Evolutionary conservation across 2,888 invertebrate species (phyloP).

Genomic region (Rhingia rostrata): DNA sequence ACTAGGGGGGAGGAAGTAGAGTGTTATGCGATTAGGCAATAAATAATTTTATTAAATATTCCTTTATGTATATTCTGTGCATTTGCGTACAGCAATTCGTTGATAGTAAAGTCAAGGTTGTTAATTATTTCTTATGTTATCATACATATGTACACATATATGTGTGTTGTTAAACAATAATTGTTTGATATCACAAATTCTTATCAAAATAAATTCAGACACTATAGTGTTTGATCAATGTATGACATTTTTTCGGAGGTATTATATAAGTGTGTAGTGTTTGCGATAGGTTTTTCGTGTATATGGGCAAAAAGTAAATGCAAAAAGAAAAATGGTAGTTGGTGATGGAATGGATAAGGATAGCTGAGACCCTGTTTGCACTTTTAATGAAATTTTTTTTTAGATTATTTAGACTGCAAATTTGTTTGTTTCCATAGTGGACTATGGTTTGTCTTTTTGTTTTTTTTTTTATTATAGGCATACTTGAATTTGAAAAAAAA

Average conservation of each 20-base stretch:
- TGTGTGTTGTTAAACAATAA: constrained; percentile 40
- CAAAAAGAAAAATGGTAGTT: background rate
- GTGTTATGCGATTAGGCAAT: constrained; percentile 34
- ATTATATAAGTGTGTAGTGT: constrained; percentile 1
- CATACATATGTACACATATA: constrained; percentile 34
- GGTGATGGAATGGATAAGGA: constrained; percentile 23
- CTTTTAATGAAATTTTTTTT: constrained; percentile 24
- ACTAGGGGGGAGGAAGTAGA: constrained; percentile 28
- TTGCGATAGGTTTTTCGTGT: background rate
- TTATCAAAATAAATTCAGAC: constrained; percentile 57
- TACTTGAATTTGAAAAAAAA: too few relatives aligned
- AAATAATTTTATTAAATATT: constrained; percentile 22
- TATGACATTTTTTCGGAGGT: constrained; percentile 1
- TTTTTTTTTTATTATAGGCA: background rate
- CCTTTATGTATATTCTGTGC: background rate
- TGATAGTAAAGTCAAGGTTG: constrained; percentile 73
- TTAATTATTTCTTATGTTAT: constrained; percentile 46
- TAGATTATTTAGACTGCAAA: constrained; percentile 21
- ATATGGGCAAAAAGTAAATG: background rate
- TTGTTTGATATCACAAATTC: constrained; percentile 38
- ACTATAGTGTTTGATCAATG: constrained; percentile 35
- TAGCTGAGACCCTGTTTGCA: constrained; percentile 34
- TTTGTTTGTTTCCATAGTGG: background rate
- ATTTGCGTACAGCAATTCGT: constrained; percentile 38
- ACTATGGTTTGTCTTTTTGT: background rate